These are phyloP conservation scores for Pyrgus malvae DNA, from an alignment of 2,888 invertebrate genomes.

Conservation along the genomic window DNA sequence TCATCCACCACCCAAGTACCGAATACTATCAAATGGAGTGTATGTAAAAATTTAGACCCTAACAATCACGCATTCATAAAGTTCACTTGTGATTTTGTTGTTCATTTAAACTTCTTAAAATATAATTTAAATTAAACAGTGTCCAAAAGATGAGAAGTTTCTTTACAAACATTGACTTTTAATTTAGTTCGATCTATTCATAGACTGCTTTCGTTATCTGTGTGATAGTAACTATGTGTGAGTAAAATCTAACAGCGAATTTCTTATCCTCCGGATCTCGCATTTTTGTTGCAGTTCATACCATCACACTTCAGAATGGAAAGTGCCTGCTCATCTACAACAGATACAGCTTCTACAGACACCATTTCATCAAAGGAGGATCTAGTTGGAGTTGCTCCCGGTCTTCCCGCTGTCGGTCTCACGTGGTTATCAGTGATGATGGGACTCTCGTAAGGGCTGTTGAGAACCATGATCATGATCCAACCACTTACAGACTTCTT, in stretches of 20 bases:
- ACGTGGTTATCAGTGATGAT: slow-evolving; percentile 29
- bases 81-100: no score
- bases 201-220: no score
- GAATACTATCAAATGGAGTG: not conserved
- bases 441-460: slow-evolving; percentile 11
- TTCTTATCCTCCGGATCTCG: not conserved
- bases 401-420: slow-evolving; percentile 34
- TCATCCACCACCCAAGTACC: not conserved
- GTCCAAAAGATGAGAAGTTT: no score
- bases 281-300: not conserved
- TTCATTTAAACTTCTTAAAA: no score
- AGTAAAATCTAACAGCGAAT: no score
- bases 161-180: no score
- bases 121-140: no score
- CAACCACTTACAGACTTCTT: slow-evolving; percentile 26
- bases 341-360: slow-evolving; percentile 11
- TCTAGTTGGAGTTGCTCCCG: slow-evolving; percentile 41
- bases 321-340: not conserved
- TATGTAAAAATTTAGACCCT: not conserved
- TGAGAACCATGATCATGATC: slow-evolving; percentile 35
- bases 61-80: no score
- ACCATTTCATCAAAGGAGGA: slow-evolving; percentile 23
- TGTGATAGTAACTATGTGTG: no score
- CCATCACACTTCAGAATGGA: not conserved
- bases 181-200: no score